Percentiles rank a stretch among this genome's conserved stretches.
Conservation (phyloP, 2,888 invertebrate species). For the Dusona sp. region DNA sequence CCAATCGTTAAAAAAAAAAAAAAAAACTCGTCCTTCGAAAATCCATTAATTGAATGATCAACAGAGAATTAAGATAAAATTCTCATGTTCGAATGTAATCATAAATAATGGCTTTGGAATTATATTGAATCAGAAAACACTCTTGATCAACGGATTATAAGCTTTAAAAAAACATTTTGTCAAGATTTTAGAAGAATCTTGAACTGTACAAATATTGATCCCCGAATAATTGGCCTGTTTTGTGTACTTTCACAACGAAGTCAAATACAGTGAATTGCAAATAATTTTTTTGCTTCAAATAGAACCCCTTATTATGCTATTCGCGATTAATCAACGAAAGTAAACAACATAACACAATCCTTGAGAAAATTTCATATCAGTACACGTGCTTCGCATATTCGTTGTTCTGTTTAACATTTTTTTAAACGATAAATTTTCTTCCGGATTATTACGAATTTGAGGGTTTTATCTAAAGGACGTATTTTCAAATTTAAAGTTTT, state of each 20-base stretch:
- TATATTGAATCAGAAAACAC: not conserved
- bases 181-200: not conserved
- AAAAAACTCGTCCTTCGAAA: not conserved
- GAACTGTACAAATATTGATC: not conserved
- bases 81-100: not conserved
- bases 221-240: not conserved
- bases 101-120: not conserved
- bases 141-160: not conserved
- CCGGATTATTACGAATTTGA: not conserved
- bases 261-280: too few species aligned
- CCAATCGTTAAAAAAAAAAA: not conserved
- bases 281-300: too few species aligned
- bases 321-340: too few species aligned
- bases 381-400: too few species aligned
- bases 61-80: constrained; percentile 9
- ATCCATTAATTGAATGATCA: constrained; percentile 1
- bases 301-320: too few species aligned
- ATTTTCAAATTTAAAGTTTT: not conserved
- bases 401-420: not conserved
- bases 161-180: not conserved
- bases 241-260: not conserved
- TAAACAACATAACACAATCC: too few species aligned
- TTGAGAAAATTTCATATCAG: too few species aligned
- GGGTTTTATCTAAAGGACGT: not conserved
- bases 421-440: not conserved